Evolutionary conservation across 2,797 vertebrate genomes (phyloP).

Genomic region (Betta splendens): DNA sequence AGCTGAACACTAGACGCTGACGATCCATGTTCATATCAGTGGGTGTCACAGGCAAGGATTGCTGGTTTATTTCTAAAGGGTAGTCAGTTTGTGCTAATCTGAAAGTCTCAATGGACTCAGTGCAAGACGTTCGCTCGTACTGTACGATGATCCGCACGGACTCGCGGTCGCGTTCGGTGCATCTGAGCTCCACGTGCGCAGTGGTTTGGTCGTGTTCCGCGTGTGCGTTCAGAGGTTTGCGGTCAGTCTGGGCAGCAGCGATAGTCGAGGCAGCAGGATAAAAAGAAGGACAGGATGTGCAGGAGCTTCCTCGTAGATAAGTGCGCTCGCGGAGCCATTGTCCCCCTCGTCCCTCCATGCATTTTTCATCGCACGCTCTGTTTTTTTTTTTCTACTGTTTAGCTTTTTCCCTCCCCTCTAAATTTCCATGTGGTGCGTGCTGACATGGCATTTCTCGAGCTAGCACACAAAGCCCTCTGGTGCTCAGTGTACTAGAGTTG

Average conservation of each 20-base stretch:
- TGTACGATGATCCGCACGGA: background rate
- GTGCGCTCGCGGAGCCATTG: constrained; percentile 48
- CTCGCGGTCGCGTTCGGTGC: no score
- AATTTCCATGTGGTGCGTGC: constrained; percentile 72
- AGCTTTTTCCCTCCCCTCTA: constrained; percentile 65
- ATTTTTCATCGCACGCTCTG: constrained; percentile 72
- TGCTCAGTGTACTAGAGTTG: constrained; percentile 60
- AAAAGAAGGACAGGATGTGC: constrained; percentile 44
- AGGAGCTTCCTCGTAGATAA: constrained; percentile 46
- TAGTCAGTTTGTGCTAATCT: no score
- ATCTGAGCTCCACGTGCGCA: background rate
- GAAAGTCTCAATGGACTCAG: no score
- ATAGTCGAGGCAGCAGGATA: constrained; percentile 38
- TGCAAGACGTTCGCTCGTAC: no score
- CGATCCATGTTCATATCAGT: no score
- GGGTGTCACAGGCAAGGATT: no score
- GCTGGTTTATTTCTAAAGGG: no score
- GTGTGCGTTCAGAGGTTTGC: constrained; percentile 28
- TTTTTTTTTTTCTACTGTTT: constrained; percentile 66
- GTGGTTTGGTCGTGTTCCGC: constrained; percentile 3
- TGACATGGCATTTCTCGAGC: constrained; percentile 74
- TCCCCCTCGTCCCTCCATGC: constrained; percentile 62
- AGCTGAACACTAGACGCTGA: no score
- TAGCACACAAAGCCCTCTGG: constrained; percentile 72
- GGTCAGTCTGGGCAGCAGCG: constrained; percentile 35